Base-by-base conservation (phyloP, 2,113 vertebrate genomes). In the Cyprinus carpio region DNA sequence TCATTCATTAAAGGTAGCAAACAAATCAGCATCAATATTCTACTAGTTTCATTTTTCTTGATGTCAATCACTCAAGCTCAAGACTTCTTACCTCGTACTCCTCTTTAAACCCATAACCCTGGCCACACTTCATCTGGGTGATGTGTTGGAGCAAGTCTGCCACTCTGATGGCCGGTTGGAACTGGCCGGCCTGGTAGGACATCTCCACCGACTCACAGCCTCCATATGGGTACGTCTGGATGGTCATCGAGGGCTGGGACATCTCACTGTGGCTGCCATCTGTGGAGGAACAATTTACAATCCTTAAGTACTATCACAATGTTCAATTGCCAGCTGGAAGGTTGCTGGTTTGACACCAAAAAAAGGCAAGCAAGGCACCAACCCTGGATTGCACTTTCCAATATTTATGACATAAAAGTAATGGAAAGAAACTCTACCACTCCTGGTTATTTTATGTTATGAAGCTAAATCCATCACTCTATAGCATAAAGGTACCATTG, bases 111-210 rank as follows among this genome's bases (percentile, higher is more conserved):
- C 98, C 98, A 0, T 99, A 99, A 83, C 97, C 97, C 91, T 99
- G 97, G 56, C 97, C 97, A 90, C 97, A 95, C 89, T 99, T 99
- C 98, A 99, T 99, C 96, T 99, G 98, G 23, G 97, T 99, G 95
- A 99, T 99, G 94, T 99, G 98, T 85, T 99, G 98, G n/a, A 99
- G 94, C 71, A 99, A 94, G 92, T 99, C 98, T 0, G 98, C 98
- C 49, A 99, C 98, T 1, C 98, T 94, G 88, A 99, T 99, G 81
- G 98, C 98, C 0, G 98, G 98, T 90, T 99, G 98, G 90, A 99
- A 96, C 94, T 99, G 97, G 1, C 97, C 97, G 0, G 97, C 93
- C 75, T 97, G 96, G 89, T 99, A 99, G 91, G 97, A 97, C 94
- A 99, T 96, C 91, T 99, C 97, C 93, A 99, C 96, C 0, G 97